Conservation (phyloP, 2,888 invertebrate genomes). For the Timema podura region DNA sequence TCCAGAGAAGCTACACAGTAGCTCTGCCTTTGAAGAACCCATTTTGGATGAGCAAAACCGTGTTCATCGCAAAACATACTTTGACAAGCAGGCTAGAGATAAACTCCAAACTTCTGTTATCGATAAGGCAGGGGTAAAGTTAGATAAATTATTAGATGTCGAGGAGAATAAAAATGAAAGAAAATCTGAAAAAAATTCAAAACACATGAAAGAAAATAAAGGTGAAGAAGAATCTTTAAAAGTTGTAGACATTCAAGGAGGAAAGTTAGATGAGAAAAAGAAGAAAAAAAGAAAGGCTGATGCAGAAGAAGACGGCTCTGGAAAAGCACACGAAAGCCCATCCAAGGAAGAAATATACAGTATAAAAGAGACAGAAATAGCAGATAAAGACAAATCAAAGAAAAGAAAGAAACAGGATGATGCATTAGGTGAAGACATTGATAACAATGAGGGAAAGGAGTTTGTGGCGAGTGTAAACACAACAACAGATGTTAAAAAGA, state of each 20-base stretch:
- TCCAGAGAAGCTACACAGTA: slow-evolving; percentile 68
- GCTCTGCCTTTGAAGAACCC: slow-evolving; percentile 58
- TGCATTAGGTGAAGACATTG: not conserved
- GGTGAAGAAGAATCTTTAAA: slow-evolving; percentile 11
- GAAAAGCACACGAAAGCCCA: no score
- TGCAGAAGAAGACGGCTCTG: not conserved
- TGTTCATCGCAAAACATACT: no score
- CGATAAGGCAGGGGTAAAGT: no score
- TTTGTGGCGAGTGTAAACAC: no score
- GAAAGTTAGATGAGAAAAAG: not conserved
- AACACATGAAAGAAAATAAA: slow-evolving; percentile 1
- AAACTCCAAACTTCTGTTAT: not conserved
- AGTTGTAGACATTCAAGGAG: not conserved
- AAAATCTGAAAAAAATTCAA: not conserved
- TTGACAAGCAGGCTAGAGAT: not conserved
- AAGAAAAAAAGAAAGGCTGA: not conserved
- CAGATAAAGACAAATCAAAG: not conserved
- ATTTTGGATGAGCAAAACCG: no score
- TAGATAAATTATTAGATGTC: not conserved
- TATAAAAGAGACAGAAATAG: slow-evolving; percentile 10
- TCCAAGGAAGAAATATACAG: no score
- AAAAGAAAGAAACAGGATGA: slow-evolving; percentile 8
- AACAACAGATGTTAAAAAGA: not conserved
- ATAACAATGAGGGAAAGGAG: not conserved
- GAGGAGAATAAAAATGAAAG: slow-evolving; percentile 12